These are phyloP conservation scores for Uloborus diversus DNA, from an alignment of 1,140 invertebrate species.

Conservation along the genomic window DNA sequence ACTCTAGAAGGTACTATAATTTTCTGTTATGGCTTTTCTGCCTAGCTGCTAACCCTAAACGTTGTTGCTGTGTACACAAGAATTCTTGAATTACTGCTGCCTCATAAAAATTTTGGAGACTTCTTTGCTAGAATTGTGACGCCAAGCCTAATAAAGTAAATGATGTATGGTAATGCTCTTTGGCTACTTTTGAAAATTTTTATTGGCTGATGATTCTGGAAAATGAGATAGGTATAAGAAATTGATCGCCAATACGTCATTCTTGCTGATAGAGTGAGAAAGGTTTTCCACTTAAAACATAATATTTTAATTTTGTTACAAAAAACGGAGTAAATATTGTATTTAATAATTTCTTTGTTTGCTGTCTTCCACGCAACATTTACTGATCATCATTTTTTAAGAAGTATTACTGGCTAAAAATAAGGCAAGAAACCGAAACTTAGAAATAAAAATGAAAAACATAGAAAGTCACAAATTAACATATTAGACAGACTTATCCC, in stretches of 20 bases:
- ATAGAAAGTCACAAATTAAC: too few relatives aligned
- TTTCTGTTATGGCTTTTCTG: conserved; percentile 46
- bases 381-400: too few relatives aligned
- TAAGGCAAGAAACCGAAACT: too few relatives aligned
- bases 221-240: conserved; percentile 18
- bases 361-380: too few relatives aligned
- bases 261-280: too few relatives aligned
- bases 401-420: too few relatives aligned
- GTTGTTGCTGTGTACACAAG: conserved; percentile 49
- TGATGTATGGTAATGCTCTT: conserved; percentile 44
- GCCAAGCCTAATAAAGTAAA: conserved; percentile 44
- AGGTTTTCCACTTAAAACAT: too few relatives aligned
- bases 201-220: conserved; percentile 22
- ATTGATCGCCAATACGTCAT: not conserved
- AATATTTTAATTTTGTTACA: too few relatives aligned
- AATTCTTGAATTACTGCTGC: conserved; percentile 22
- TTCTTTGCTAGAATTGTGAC: conserved; percentile 29
- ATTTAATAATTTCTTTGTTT: too few relatives aligned
- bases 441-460: too few relatives aligned
- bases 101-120: conserved; percentile 45
- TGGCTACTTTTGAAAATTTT: conserved; percentile 8
- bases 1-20: conserved; percentile 47
- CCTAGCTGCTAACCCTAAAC: conserved; percentile 48
- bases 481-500: too few relatives aligned
- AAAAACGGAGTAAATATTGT: not conserved